Conservation (phyloP, 2,888 invertebrate species). For the Opisthograptis luteolata region DNA sequence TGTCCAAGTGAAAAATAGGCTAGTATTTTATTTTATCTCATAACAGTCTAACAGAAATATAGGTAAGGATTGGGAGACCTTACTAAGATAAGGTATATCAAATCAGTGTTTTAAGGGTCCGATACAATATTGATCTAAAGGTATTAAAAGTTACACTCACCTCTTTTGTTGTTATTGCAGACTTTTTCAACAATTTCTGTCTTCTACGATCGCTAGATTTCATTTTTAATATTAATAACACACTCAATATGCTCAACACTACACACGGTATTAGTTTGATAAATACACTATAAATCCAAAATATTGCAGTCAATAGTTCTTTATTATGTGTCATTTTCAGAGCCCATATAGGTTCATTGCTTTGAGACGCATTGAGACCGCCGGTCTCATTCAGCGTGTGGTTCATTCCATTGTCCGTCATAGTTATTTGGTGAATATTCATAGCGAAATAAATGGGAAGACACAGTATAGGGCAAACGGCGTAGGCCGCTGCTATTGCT, state of each 20-base stretch:
- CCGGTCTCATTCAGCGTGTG: constrained; percentile 53
- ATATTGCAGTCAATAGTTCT: constrained; percentile 88
- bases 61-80: too few species aligned
- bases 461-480: constrained; percentile 92
- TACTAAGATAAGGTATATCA: too few species aligned
- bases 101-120: too few species aligned
- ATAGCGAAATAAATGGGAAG: constrained; percentile 93
- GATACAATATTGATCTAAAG: too few species aligned
- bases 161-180: constrained; percentile 70
- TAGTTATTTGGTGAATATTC: constrained; percentile 83
- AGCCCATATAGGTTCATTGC: constrained; percentile 84
- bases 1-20: too few species aligned
- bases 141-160: too few species aligned
- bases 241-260: constrained; percentile 92
- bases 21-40: too few species aligned
- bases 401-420: constrained; percentile 44
- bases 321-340: constrained; percentile 87
- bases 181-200: constrained; percentile 86
- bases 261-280: constrained; percentile 96
- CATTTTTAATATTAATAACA: constrained; percentile 90
- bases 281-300: constrained; percentile 96
- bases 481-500: constrained; percentile 90
- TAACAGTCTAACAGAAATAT: too few species aligned
- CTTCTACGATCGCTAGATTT: constrained; percentile 91
- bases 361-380: constrained; percentile 47